A percentile compares a stretch with the other conserved stretches of the same genome.
These are phyloP conservation scores for Scatophagus argus DNA, from an alignment of 2,113 vertebrate species.

Conservation along the genomic window DNA sequence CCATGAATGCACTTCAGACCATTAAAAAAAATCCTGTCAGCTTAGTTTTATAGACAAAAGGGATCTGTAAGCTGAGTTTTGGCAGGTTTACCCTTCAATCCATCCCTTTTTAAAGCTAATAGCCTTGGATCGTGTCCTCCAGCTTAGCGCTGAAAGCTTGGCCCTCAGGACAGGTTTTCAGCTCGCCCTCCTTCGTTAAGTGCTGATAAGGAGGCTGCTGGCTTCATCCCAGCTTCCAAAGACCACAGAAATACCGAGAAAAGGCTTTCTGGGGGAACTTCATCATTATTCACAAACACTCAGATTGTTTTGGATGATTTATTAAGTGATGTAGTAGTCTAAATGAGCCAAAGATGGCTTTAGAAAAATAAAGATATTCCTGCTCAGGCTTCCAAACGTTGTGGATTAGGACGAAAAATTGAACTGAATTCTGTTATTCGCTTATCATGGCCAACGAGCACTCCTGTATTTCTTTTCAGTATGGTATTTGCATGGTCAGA, in stretches of 20 bases:
- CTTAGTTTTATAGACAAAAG: conserved; percentile 19
- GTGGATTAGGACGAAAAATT: conserved; percentile 26
- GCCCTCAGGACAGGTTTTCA: conserved; percentile 70
- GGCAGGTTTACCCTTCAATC: conserved; percentile 42
- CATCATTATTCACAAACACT: conserved; percentile 58
- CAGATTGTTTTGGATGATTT: conserved; percentile 51
- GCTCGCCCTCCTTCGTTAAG: conserved; percentile 54
- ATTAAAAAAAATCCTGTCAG: neutral
- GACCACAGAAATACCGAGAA: conserved; percentile 65
- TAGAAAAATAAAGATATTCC: neutral
- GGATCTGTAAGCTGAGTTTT: conserved; percentile 10
- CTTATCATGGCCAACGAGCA: conserved; percentile 10
- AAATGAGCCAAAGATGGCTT: conserved; percentile 21
- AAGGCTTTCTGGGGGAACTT: conserved; percentile 48
- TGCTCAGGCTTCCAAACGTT: neutral
- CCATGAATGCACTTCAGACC: neutral
- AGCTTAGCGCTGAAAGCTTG: conserved; percentile 62
- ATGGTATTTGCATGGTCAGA: conserved; percentile 7
- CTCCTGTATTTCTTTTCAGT: conserved; percentile 37
- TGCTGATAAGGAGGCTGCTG: conserved; percentile 76
- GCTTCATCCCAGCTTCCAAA: conserved; percentile 58
- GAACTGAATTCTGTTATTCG: conserved; percentile 4
- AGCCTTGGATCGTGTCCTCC: conserved; percentile 28
- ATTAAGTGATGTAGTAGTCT: conserved; percentile 37
- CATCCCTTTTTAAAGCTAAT: conserved; percentile 35